Evolutionary conservation across 1,140 invertebrate species (phyloP).

Genomic region (Diachasma alloeum): DNA sequence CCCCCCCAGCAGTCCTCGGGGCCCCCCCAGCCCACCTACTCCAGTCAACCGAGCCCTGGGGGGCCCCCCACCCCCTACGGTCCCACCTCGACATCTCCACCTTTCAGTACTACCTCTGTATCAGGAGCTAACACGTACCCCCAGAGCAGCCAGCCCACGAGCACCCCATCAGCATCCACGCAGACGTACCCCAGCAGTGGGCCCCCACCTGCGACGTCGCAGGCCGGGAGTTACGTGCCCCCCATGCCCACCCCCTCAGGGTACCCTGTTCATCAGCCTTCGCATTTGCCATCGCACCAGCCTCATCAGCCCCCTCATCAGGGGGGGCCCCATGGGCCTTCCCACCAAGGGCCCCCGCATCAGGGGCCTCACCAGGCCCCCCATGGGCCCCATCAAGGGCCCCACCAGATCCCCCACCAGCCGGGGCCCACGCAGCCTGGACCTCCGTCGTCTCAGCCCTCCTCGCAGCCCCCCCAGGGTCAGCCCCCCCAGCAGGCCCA

Average conservation of each 20-base stretch:
- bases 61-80: constrained; percentile 55
- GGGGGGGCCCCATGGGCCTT: constrained; percentile 36
- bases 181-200: constrained; percentile 60
- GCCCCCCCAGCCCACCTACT: constrained; percentile 56
- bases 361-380: constrained; percentile 49
- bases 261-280: constrained; percentile 49
- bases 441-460: constrained; percentile 39
- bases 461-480: background rate
- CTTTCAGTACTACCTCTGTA: constrained; percentile 53
- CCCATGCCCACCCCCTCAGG: constrained; percentile 53
- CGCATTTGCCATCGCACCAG: constrained; percentile 44
- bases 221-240: constrained; percentile 53
- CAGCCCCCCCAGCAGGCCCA: constrained; percentile 33
- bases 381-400: constrained; percentile 39
- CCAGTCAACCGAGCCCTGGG: constrained; percentile 59
- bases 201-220: constrained; percentile 55
- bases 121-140: constrained; percentile 58
- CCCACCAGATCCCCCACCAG: constrained; percentile 47
- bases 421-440: constrained; percentile 37
- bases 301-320: constrained; percentile 23
- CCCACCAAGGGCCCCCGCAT: constrained; percentile 40
- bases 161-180: constrained; percentile 61
- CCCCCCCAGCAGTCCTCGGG: constrained; percentile 54
- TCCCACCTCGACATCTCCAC: constrained; percentile 56
- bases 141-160: constrained; percentile 57